Percentiles rank a stretch among this genome's conserved stretches.
These are phyloP conservation scores for Crossocerus cetratus DNA, from an alignment of 2,888 invertebrate species.

Conservation along the genomic window DNA sequence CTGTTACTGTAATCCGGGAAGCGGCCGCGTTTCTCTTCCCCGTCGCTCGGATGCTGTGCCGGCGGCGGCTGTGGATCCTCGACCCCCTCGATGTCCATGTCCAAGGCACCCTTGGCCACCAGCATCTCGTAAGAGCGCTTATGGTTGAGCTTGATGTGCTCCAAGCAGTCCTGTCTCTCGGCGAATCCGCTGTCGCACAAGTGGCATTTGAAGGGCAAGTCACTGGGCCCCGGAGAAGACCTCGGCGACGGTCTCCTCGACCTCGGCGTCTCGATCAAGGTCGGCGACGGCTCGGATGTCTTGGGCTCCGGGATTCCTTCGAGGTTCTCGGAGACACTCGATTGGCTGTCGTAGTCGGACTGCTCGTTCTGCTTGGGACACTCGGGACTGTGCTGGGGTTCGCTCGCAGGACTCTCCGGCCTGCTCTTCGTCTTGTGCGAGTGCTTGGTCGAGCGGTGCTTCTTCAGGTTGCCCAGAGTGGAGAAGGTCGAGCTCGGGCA, in stretches of 20 bases:
- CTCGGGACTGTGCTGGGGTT: constrained; percentile 64
- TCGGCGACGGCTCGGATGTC: constrained; percentile 52
- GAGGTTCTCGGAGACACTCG: constrained; percentile 64
- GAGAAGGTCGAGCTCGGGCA: constrained; percentile 92
- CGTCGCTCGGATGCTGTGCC: constrained; percentile 81
- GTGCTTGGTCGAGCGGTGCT: constrained; percentile 87
- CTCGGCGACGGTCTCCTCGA: constrained; percentile 68
- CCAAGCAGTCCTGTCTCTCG: constrained; percentile 87
- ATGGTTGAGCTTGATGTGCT: constrained; percentile 88
- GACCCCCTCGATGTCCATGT: constrained; percentile 79
- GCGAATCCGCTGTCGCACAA: constrained; percentile 92
- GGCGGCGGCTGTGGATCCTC: constrained; percentile 77
- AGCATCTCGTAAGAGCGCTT: constrained; percentile 88
- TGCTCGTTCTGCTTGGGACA: constrained; percentile 69
- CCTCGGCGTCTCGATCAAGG: constrained; percentile 53
- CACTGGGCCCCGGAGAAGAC: constrained; percentile 77
- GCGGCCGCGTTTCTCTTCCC: constrained; percentile 86
- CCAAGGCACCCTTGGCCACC: constrained; percentile 89
- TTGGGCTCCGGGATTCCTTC: constrained; percentile 44
- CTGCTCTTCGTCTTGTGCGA: constrained; percentile 77
- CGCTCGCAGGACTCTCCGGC: constrained; percentile 72
- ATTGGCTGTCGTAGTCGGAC: constrained; percentile 74
- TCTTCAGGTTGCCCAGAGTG: constrained; percentile 87
- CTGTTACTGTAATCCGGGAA: constrained; percentile 92
- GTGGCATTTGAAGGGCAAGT: constrained; percentile 93